These are phyloP conservation scores for Pardalotus punctatus DNA, from an alignment of 2,113 vertebrate species.

Conservation along the genomic window DNA sequence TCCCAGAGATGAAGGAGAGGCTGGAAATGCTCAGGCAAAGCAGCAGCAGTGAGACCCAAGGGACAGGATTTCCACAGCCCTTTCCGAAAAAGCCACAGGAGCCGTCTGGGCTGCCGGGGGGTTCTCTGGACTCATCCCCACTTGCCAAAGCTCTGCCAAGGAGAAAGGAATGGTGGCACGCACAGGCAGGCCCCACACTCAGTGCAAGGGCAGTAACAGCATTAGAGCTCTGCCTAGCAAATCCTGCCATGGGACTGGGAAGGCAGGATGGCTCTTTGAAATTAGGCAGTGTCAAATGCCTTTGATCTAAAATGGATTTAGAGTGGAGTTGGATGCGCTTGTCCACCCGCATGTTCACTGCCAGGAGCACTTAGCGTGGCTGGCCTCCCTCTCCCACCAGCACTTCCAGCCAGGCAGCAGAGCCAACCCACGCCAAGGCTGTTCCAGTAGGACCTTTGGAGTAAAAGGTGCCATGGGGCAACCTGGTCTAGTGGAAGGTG, in stretches of 20 bases:
- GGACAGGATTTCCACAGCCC: neutral
- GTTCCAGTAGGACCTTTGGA: neutral
- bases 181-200: neutral
- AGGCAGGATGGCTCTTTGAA: neutral
- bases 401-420: neutral
- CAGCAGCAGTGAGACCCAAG: neutral
- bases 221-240: neutral
- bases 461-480: neutral
- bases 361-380: neutral
- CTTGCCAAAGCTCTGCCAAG: neutral
- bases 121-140: neutral
- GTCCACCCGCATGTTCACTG: rapidly evolving
- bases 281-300: neutral
- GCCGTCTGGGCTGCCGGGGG: neutral
- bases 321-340: neutral
- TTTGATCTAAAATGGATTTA: neutral
- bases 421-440: too few species aligned
- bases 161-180: rapidly evolving
- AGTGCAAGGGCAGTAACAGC: rapidly evolving
- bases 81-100: neutral
- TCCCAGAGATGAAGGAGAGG: neutral
- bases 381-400: neutral
- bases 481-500: neutral
- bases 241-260: neutral
- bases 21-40: neutral